Evolutionary conservation across 2,888 invertebrate genomes (phyloP).

Genomic region (Phengaris arion): DNA sequence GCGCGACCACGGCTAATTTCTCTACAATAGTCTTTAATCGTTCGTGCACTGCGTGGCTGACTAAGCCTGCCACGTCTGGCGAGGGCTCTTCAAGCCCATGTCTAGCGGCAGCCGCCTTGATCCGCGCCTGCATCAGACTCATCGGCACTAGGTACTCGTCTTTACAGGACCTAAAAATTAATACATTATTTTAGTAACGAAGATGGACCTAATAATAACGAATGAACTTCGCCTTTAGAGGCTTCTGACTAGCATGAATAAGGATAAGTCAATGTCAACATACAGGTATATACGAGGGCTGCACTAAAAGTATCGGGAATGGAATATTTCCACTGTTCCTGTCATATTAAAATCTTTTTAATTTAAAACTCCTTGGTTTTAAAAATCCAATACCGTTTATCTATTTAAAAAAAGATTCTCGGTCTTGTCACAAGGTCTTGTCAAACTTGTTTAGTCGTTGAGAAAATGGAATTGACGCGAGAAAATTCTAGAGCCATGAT

Average conservation of each 20-base stretch:
- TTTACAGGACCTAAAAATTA: slow-evolving; percentile 86
- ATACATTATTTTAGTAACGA: neutral
- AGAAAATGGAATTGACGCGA: no score
- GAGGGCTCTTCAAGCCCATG: slow-evolving; percentile 91
- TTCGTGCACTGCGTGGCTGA: slow-evolving; percentile 97
- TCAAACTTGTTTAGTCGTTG: no score
- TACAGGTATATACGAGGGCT: no score
- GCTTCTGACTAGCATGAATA: neutral
- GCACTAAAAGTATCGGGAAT: no score
- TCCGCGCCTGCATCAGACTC: slow-evolving; percentile 86
- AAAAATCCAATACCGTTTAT: no score
- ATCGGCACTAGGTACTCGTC: slow-evolving; percentile 93
- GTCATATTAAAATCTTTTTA: no score
- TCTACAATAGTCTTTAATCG: slow-evolving; percentile 93
- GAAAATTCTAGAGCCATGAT: no score
- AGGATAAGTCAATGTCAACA: neutral
- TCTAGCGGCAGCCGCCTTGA: slow-evolving; percentile 86
- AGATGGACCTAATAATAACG: neutral
- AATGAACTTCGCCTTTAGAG: neutral
- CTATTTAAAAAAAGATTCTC: no score
- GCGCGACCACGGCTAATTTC: slow-evolving; percentile 94
- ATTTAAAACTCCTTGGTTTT: no score
- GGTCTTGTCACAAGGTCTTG: no score
- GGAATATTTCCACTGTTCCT: no score
- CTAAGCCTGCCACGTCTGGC: slow-evolving; percentile 90